A percentile compares a stretch with the other conserved stretches of the same genome.
phyloP scores from a whole-genome alignment of 2,113 vertebrate genomes.

The Leuciscus idus region DNA sequence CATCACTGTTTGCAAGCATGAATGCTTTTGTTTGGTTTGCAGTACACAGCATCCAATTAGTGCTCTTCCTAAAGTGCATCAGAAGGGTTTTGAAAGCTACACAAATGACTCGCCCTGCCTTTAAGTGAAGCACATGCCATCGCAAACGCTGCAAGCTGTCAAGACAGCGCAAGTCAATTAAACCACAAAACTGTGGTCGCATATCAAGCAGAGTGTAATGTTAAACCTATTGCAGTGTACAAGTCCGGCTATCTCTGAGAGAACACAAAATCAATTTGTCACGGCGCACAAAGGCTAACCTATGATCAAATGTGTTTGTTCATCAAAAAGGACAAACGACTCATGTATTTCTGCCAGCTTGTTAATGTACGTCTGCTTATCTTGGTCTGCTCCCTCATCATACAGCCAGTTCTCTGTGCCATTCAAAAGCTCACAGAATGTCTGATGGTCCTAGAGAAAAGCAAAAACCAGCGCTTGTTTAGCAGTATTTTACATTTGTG shows the following conservation, averaged over 20 bases:
- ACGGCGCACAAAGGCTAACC: not conserved
- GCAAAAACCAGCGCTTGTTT: not conserved
- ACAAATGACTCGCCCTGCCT: slow-evolving; percentile 32
- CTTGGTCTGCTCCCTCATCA: slow-evolving; percentile 82
- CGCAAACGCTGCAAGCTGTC: not conserved
- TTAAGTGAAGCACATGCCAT: slow-evolving; percentile 4
- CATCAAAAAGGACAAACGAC: slow-evolving; percentile 9
- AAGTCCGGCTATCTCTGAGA: not conserved
- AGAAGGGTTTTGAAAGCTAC: slow-evolving; percentile 16
- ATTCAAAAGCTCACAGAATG: slow-evolving; percentile 73
- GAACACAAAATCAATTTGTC: slow-evolving; percentile 25
- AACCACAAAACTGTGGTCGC: slow-evolving; percentile 1
- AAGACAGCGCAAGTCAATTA: slow-evolving; percentile 43
- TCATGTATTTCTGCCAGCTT: slow-evolving; percentile 79
- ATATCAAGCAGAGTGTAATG: not conserved
- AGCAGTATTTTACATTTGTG: not conserved
- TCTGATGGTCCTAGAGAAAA: slow-evolving; percentile 70
- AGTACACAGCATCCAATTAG: slow-evolving; percentile 43
- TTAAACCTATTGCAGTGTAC: not conserved
- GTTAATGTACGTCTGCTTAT: slow-evolving; percentile 79
- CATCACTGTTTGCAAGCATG: slow-evolving; percentile 20
- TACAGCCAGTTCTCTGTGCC: slow-evolving; percentile 83
- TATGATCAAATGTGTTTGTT: slow-evolving; percentile 31
- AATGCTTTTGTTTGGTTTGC: slow-evolving; percentile 23
- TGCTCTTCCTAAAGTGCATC: not conserved